Percentiles rank a stretch among this genome's conserved stretches.
phyloP scores from a whole-genome alignment of 2,797 vertebrate genomes.

The Perodicticus potto region DNA sequence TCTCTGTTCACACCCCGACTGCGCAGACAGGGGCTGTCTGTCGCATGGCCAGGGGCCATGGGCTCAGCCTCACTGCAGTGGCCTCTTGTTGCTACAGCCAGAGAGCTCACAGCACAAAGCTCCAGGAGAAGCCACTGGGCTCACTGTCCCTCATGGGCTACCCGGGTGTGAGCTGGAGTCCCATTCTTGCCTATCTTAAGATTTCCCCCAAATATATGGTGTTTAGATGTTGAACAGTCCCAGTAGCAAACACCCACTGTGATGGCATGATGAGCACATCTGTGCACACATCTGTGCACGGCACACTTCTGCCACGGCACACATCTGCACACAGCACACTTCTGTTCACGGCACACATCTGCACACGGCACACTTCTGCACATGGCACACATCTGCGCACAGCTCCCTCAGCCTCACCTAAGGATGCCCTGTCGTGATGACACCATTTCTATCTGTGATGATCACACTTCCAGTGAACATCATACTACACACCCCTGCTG shows the following conservation, averaged over 20 bases:
- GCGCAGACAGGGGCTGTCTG: background rate
- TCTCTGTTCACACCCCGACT: fast-evolving
- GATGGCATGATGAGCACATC: fast-evolving
- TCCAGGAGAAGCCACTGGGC: background rate
- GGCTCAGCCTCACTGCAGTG: too few species aligned
- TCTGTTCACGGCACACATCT: too few species aligned
- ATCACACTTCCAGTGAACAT: too few species aligned
- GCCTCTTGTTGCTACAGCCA: too few species aligned
- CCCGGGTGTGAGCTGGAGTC: background rate
- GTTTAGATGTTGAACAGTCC: background rate
- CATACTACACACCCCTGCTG: too few species aligned
- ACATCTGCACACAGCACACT: too few species aligned
- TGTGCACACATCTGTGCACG: too few species aligned
- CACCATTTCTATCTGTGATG: background rate
- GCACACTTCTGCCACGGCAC: too few species aligned
- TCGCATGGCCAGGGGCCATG: fast-evolving
- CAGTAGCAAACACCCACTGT: background rate
- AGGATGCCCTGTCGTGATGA: too few species aligned
- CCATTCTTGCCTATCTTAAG: background rate
- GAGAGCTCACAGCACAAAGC: too few species aligned
- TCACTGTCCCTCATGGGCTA: background rate
- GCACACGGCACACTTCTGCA: too few species aligned
- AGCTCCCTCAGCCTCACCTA: background rate
- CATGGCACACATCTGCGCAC: too few species aligned
- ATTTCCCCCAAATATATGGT: background rate